Conservation (phyloP, 2,113 vertebrate species). For the Alligator mississippiensis region DNA sequence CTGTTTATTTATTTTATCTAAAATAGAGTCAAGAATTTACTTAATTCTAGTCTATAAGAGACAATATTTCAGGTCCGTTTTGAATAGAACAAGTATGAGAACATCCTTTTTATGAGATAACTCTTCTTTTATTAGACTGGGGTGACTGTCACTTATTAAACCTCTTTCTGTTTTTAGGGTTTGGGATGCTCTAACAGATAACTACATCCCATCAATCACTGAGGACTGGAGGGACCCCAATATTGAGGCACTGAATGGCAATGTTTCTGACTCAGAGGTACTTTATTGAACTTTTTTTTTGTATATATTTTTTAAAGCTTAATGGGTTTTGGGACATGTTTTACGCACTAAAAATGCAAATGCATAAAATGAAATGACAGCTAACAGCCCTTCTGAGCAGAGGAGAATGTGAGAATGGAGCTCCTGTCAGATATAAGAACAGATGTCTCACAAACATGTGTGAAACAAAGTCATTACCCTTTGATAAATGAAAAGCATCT, state of each 20-base stretch:
- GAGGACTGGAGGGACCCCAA: constrained; percentile 87
- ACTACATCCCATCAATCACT: constrained; percentile 85
- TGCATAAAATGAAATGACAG: neutral
- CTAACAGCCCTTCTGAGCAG: neutral
- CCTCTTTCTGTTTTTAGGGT: constrained; percentile 83
- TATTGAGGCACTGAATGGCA: constrained; percentile 88
- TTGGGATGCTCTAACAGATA: constrained; percentile 95
- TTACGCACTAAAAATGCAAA: neutral
- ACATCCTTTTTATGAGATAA: neutral
- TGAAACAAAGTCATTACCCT: neutral
- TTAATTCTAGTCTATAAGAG: neutral
- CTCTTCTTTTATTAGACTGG: constrained; percentile 39
- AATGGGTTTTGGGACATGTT: neutral
- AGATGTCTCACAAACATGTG: neutral
- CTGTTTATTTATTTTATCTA: neutral
- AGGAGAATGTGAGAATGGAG: neutral
- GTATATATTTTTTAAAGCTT: neutral
- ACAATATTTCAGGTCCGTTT: neutral
- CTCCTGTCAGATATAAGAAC: neutral
- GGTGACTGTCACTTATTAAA: constrained; percentile 59
- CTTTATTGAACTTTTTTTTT: neutral
- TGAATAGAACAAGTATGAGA: neutral
- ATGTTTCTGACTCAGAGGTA: constrained; percentile 91
- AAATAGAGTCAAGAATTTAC: neutral
- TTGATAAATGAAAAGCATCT: neutral